These are phyloP conservation scores for Ptilodon capucinus DNA, from an alignment of 2,888 invertebrate species.

Conservation along the genomic window DNA sequence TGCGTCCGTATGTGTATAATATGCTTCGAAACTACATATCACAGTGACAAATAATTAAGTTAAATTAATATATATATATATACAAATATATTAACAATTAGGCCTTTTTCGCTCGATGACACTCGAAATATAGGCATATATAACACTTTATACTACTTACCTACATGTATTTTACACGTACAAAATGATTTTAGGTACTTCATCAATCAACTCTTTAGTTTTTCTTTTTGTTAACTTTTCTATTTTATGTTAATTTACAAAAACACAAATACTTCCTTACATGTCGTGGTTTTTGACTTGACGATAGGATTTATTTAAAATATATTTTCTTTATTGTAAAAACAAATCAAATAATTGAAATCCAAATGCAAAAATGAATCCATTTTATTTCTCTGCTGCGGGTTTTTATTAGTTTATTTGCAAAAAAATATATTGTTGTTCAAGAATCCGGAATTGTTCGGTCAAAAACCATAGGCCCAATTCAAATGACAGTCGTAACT, in stretches of 20 bases:
- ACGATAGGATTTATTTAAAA: constrained; percentile 8
- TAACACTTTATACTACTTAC: constrained; percentile 22
- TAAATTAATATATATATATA: constrained; percentile 19
- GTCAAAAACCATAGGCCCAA: background rate
- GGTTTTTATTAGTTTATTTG: too few species aligned
- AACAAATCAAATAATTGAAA: too few species aligned
- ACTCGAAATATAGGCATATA: background rate
- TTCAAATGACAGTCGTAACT: constrained; percentile 55
- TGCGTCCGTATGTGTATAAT: constrained; percentile 30
- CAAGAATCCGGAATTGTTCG: background rate
- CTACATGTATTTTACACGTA: constrained; percentile 44
- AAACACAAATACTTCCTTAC: constrained; percentile 25
- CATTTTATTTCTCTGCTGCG: too few species aligned
- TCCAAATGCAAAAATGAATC: too few species aligned
- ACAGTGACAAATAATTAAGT: constrained; percentile 72
- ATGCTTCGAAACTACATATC: constrained; percentile 72
- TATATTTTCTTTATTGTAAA: background rate
- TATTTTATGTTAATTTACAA: constrained; percentile 29
- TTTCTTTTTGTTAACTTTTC: constrained; percentile 29
- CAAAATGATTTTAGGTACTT: constrained; percentile 38
- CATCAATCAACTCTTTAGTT: constrained; percentile 26
- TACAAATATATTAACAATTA: constrained; percentile 12
- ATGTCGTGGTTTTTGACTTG: constrained; percentile 16
- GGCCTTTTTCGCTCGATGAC: background rate
- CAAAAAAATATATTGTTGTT: too few species aligned